Conservation (phyloP, 2,888 invertebrate genomes). For the Rhingia rostrata region DNA sequence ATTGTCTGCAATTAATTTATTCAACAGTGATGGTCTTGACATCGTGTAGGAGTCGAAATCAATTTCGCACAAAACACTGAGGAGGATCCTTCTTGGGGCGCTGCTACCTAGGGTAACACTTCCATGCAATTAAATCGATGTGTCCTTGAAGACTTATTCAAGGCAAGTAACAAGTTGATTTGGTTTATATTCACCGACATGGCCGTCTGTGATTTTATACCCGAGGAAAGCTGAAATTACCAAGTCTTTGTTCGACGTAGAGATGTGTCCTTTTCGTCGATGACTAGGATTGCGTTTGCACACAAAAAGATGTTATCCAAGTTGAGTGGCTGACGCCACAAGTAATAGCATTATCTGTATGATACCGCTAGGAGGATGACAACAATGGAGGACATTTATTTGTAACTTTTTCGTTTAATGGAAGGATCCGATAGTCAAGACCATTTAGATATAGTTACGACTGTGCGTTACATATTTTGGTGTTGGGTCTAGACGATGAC, state of each 20-base stretch:
- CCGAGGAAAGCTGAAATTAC: conserved; percentile 47
- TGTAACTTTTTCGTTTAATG: conserved; percentile 36
- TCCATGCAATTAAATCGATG: conserved; percentile 62
- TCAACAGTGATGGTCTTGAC: conserved; percentile 48
- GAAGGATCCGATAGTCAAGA: conserved; percentile 13
- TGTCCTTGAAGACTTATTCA: conserved; percentile 66
- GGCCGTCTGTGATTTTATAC: not conserved
- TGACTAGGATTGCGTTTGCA: conserved; percentile 14
- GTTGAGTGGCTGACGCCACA: conserved; percentile 5
- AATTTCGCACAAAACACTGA: conserved; percentile 51
- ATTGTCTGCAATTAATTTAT: conserved; percentile 72
- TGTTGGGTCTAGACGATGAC: conserved; percentile 31
- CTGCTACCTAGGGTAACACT: conserved; percentile 23
- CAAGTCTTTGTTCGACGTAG: conserved; percentile 27
- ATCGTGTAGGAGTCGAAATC: conserved; percentile 63
- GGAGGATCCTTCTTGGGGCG: conserved; percentile 14
- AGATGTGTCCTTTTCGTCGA: conserved; percentile 31
- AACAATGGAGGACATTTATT: conserved; percentile 25
- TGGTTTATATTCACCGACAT: conserved; percentile 30
- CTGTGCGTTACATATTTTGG: not conserved
- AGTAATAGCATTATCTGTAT: conserved; percentile 35
- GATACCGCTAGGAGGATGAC: not conserved
- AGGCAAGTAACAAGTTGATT: conserved; percentile 65
- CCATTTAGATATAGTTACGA: not conserved
- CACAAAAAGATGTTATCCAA: conserved; percentile 11